Conservation (phyloP, 2,113 vertebrate species). For the Notothenia rossii region DNA sequence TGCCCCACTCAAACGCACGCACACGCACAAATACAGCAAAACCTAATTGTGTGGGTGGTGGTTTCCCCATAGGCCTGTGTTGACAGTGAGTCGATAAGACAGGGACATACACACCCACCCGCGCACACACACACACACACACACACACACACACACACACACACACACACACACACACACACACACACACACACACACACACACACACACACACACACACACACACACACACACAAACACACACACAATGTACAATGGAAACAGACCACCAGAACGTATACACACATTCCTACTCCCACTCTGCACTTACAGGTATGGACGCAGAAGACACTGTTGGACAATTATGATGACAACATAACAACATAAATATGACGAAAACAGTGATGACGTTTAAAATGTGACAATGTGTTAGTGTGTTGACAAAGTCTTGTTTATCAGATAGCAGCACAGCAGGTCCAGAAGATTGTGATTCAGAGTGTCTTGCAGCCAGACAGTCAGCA, state of each 20-base stretch:
- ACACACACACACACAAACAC: not conserved
- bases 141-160: constrained; percentile 7
- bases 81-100: constrained; percentile 72
- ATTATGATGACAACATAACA: not conserved
- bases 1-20: not conserved
- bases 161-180: not conserved
- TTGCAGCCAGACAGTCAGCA: constrained; percentile 20
- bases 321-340: not conserved
- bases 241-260: not conserved
- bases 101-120: constrained; percentile 7
- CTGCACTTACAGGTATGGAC: not conserved
- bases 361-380: not conserved
- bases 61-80: constrained; percentile 58
- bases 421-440: constrained; percentile 27
- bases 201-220: too few relatives aligned
- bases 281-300: constrained; percentile 1
- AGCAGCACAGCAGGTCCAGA: constrained; percentile 16
- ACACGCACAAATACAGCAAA: constrained; percentile 10
- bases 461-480: constrained; percentile 30
- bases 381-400: not conserved
- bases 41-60: constrained; percentile 58
- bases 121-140: constrained; percentile 1
- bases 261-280: constrained; percentile 24
- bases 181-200: constrained; percentile 16
- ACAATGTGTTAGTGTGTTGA: constrained; percentile 16